A percentile compares a stretch with the other conserved stretches of the same genome.
phyloP scores from a whole-genome alignment of 2,888 invertebrate species.

The Hedya salicella region DNA sequence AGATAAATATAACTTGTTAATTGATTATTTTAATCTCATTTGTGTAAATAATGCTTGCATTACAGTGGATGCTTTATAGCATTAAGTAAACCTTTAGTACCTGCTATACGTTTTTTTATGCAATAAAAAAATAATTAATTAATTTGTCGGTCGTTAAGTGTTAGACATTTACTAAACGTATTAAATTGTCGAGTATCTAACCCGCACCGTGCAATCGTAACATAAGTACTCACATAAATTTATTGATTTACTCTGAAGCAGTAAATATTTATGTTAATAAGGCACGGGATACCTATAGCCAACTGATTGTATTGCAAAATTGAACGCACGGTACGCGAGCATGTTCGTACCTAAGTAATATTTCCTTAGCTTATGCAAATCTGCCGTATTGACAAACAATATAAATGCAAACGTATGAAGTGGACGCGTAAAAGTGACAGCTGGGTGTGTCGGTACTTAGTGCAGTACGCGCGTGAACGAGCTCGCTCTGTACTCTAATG shows the following conservation, averaged over 20 bases:
- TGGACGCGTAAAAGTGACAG: slow-evolving; percentile 70
- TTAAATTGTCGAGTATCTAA: slow-evolving; percentile 62
- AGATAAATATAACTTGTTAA: no score
- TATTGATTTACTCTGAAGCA: slow-evolving; percentile 73
- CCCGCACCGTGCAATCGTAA: slow-evolving; percentile 58
- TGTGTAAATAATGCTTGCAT: no score
- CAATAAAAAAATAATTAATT: not conserved
- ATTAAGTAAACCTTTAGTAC: no score
- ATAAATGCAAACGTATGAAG: slow-evolving; percentile 74
- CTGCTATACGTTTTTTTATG: not conserved
- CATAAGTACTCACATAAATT: slow-evolving; percentile 64
- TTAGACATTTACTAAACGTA: slow-evolving; percentile 14
- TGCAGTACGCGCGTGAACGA: not conserved
- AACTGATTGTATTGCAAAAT: slow-evolving; percentile 78
- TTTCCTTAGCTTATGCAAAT: slow-evolving; percentile 78
- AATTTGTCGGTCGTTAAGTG: not conserved
- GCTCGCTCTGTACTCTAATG: not conserved
- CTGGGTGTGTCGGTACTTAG: slow-evolving; percentile 51
- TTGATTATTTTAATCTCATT: no score
- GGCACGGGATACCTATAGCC: slow-evolving; percentile 62
- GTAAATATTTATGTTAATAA: slow-evolving; percentile 78
- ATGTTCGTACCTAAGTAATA: slow-evolving; percentile 64
- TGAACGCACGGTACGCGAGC: slow-evolving; percentile 61
- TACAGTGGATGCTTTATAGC: no score
- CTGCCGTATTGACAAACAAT: slow-evolving; percentile 72